A percentile compares a stretch with the other conserved stretches of the same genome.
phyloP scores from a whole-genome alignment of 2,888 invertebrate genomes.

The Microctonus hyperodae region DNA sequence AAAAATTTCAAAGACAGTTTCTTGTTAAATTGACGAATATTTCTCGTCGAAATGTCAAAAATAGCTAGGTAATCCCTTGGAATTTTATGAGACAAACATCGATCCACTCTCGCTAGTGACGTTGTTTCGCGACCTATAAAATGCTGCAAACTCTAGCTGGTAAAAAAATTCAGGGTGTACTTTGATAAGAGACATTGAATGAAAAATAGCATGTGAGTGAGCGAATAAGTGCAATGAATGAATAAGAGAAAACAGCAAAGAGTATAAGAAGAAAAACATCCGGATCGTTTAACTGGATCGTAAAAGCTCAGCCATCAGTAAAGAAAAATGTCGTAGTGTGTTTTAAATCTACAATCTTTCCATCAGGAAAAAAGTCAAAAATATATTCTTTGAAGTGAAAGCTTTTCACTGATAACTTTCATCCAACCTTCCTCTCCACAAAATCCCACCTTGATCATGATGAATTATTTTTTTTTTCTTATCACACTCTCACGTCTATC shows the following conservation, averaged over 20 bases:
- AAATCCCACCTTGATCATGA: neutral
- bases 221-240: neutral
- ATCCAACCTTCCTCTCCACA: neutral
- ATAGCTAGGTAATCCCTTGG: conserved; percentile 6
- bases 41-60: conserved; percentile 6
- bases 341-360: neutral
- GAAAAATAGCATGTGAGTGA: neutral
- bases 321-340: neutral
- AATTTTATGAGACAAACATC: conserved; percentile 15
- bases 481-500: neutral
- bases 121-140: conserved; percentile 13
- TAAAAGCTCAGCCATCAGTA: conserved; percentile 5
- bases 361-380: conserved; percentile 1
- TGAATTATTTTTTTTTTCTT: conserved; percentile 2
- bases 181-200: conserved; percentile 14
- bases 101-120: conserved; percentile 4
- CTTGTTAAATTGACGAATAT: neutral
- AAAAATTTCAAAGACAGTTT: neutral
- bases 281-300: conserved; percentile 12
- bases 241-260: neutral
- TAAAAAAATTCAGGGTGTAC: conserved; percentile 1
- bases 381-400: conserved; percentile 9
- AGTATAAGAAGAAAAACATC: neutral
- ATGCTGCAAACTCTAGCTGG: neutral
- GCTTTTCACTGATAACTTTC: neutral